Evolutionary conservation across 2,797 vertebrate species (phyloP).

Genomic region (Micropoecilia bifurca): DNA sequence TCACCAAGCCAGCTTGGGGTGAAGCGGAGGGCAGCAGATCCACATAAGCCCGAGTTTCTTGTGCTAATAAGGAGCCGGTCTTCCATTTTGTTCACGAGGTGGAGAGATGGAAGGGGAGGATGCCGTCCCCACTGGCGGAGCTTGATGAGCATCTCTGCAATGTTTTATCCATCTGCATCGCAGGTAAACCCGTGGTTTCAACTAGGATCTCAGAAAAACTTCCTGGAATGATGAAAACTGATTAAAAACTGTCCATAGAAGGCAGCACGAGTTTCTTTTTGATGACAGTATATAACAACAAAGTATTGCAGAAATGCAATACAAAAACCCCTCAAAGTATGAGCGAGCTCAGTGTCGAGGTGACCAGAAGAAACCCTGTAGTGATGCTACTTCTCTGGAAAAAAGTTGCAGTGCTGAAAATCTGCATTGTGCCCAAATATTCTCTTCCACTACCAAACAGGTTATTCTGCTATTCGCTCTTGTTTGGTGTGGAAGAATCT

Average conservation of each 20-base stretch:
- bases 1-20: not conserved
- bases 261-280: not conserved
- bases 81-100: not conserved
- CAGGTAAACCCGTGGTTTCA: not conserved
- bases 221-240: not conserved
- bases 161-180: not conserved
- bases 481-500: not conserved
- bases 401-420: not conserved
- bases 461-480: not conserved
- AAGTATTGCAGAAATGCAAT: not conserved
- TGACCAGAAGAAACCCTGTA: not conserved
- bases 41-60: not conserved
- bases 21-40: not conserved
- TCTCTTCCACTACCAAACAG: no score
- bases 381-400: not conserved
- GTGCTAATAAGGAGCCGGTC: not conserved
- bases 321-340: not conserved
- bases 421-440: not conserved
- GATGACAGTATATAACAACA: not conserved
- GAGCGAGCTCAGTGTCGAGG: not conserved
- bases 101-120: not conserved
- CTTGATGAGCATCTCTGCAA: not conserved
- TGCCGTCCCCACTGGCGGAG: not conserved
- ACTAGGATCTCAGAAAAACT: not conserved
- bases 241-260: not conserved